These are phyloP conservation scores for Elephas maximus DNA, from an alignment of 2,113 vertebrate species.

Conservation along the genomic window DNA sequence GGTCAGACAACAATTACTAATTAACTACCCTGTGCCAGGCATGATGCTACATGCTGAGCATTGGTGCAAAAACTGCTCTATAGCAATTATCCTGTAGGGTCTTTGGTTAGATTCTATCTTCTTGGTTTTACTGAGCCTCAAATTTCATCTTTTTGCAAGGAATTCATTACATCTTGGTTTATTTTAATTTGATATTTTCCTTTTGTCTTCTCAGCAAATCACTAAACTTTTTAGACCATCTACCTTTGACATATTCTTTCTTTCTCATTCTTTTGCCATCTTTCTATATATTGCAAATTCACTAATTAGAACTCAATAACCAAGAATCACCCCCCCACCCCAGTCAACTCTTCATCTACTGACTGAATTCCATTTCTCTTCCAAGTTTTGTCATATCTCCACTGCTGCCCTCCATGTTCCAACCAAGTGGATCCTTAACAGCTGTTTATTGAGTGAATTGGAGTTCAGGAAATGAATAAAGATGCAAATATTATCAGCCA, in stretches of 20 bases:
- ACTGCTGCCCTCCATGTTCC: background rate
- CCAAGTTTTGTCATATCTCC: too few relatives aligned
- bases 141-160: background rate
- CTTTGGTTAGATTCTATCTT: background rate
- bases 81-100: background rate
- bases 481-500: background rate
- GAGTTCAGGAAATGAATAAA: background rate
- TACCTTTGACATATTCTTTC: background rate
- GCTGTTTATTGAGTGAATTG: background rate
- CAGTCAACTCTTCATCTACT: background rate
- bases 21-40: background rate
- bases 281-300: background rate
- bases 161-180: background rate
- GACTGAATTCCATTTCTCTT: background rate
- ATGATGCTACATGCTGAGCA: background rate
- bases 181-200: background rate
- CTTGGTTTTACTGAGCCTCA: background rate
- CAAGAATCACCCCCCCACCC: background rate
- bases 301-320: background rate
- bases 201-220: background rate
- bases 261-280: background rate
- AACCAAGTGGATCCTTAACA: background rate
- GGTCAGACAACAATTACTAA: background rate
- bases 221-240: background rate
- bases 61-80: background rate